Percentiles rank a stretch among this genome's conserved stretches.
These are phyloP conservation scores for Cephalopholis sonnerati DNA, from an alignment of 2,113 vertebrate genomes.

Conservation along the genomic window DNA sequence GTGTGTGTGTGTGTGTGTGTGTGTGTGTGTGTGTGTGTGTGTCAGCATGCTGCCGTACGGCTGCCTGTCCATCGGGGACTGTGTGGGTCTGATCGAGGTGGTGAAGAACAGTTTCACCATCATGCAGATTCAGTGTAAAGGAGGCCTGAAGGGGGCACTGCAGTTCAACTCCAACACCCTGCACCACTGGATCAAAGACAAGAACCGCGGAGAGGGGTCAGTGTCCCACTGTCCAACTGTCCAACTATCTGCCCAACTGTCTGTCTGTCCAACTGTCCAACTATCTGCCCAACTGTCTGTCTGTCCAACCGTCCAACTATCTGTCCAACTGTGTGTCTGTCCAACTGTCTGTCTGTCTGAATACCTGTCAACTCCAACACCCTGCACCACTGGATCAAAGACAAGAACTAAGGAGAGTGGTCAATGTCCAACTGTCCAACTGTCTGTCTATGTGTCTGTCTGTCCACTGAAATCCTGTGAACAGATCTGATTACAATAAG, in stretches of 20 bases:
- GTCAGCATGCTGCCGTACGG: conserved; percentile 96
- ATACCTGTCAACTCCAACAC: conserved; percentile 83
- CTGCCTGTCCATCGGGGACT: conserved; percentile 95
- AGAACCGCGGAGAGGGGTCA: conserved; percentile 85
- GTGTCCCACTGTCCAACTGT: conserved; percentile 33
- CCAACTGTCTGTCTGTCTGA: background rate
- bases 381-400: conserved; percentile 87
- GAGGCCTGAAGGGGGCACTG: conserved; percentile 86
- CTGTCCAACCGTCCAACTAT: background rate
- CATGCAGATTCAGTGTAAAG: conserved; percentile 94
- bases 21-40: conserved; percentile 41
- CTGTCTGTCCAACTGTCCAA: background rate
- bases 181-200: conserved; percentile 88
- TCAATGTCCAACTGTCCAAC: conserved; percentile 52
- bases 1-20: conserved; percentile 51
- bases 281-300: background rate
- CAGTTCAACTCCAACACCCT: conserved; percentile 88
- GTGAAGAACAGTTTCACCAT: conserved; percentile 91
- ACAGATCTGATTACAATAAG: too few relatives aligned
- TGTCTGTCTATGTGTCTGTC: background rate
- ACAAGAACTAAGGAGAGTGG: conserved; percentile 86
- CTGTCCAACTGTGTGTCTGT: background rate
- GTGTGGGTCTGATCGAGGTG: conserved; percentile 96
- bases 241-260: background rate
- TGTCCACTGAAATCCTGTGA: background rate